These are phyloP conservation scores for Channa striata DNA, from an alignment of 2,797 vertebrate genomes.

Conservation along the genomic window DNA sequence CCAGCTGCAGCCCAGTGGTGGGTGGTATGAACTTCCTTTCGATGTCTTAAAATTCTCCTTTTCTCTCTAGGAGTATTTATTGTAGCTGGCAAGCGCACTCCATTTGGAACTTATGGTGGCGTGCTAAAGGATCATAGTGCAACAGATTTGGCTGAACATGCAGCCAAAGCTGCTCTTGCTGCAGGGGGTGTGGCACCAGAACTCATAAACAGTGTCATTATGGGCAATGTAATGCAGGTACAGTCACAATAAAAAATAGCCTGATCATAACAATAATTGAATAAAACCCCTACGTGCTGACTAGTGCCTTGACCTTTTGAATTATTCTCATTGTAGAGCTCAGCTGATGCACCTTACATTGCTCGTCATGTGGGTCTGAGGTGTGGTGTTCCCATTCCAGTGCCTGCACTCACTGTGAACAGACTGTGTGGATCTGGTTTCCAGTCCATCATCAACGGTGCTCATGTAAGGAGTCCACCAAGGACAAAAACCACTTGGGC, in stretches of 20 bases:
- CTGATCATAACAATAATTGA: neutral
- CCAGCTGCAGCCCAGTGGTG: slow-evolving; percentile 2
- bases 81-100: slow-evolving; percentile 95
- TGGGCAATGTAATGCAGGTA: slow-evolving; percentile 96
- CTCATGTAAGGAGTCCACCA: slow-evolving; percentile 84
- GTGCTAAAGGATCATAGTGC: slow-evolving; percentile 92
- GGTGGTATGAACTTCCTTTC: neutral
- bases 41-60: slow-evolving; percentile 17
- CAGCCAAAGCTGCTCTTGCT: slow-evolving; percentile 89
- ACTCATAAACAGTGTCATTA: slow-evolving; percentile 90
- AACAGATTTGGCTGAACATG: slow-evolving; percentile 91
- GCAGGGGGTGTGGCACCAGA: slow-evolving; percentile 91
- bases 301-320: neutral
- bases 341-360: slow-evolving; percentile 89
- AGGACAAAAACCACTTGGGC: neutral
- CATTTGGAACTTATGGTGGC: slow-evolving; percentile 94
- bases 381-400: slow-evolving; percentile 88
- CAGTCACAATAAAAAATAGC: neutral
- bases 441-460: slow-evolving; percentile 92
- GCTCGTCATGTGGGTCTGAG: slow-evolving; percentile 94
- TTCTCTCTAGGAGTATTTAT: slow-evolving; percentile 90
- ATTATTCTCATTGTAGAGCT: slow-evolving; percentile 82
- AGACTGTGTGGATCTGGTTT: slow-evolving; percentile 98
- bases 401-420: slow-evolving; percentile 92
- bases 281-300: neutral